phyloP scores from a whole-genome alignment of 2,797 vertebrate genomes.

The Psittacula echo region DNA sequence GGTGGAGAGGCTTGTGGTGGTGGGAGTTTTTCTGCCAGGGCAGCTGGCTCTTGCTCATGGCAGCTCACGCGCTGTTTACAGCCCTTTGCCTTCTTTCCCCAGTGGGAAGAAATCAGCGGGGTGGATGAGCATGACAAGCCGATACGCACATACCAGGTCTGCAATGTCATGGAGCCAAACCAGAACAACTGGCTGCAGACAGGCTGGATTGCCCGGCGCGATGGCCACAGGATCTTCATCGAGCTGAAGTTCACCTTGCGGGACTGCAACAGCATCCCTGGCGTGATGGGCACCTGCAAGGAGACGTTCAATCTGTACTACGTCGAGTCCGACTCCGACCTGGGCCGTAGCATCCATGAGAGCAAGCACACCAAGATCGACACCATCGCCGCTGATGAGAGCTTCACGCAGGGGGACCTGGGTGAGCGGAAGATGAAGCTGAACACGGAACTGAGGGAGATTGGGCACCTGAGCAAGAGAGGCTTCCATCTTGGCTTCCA shows the following conservation, averaged over 20 bases:
- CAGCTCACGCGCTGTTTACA: background rate
- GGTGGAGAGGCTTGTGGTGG: background rate
- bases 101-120: conserved; percentile 99
- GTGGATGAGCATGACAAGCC: conserved; percentile 94
- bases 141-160: conserved; percentile 96
- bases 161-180: conserved; percentile 94
- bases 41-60: background rate
- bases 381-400: conserved; percentile 95
- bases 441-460: conserved; percentile 96
- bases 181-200: conserved; percentile 99
- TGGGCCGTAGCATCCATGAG: conserved; percentile 80
- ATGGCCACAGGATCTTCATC: conserved; percentile 93
- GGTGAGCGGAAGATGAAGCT: conserved; percentile 98
- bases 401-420: conserved; percentile 95
- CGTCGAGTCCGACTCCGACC: conserved; percentile 85
- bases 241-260: conserved; percentile 96
- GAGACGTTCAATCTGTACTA: conserved; percentile 98
- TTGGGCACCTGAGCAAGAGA: conserved; percentile 89
- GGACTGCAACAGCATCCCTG: conserved; percentile 97
- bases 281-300: conserved; percentile 92
- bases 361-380: conserved; percentile 91
- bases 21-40: background rate
- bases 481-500: conserved; percentile 97
- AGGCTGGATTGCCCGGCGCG: conserved; percentile 88
- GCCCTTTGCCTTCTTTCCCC: conserved; percentile 37